Base-by-base conservation (phyloP, 2,113 vertebrate species). In the Hylia prasina region DNA sequence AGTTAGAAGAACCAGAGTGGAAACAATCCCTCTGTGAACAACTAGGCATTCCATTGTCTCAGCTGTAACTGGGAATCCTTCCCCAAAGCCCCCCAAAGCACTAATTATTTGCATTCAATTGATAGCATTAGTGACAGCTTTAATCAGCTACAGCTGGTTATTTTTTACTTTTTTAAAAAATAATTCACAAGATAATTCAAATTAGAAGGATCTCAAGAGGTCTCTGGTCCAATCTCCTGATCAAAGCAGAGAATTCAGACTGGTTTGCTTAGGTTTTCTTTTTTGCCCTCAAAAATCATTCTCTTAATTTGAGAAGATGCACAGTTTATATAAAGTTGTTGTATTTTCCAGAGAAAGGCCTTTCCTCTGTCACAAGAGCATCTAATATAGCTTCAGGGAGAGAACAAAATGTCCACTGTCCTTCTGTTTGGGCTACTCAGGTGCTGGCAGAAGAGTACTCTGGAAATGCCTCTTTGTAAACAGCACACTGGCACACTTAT, bases 401-500 rank as follows among this genome's bases (percentile, higher is more conserved):
- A 81, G 18, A 78, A 35, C 1, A 69, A 60, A 90, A 45, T 10
- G 0, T 22, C 21, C 23, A 14, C 11, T 56, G n/a, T 50, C 35
- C 28, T 69, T 87, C 50, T 75, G 13, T 47, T 60, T 27, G 45
- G 28, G 75, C 47, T 48, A 24, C n/a, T 79, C 28, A 19, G 40
- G 24, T 31, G 21, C 5, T 9, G 19, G 24, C 33, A 72, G 66
- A 72, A 78, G 63, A 33, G 9, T 37, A 20, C 28, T 45, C 28
- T 28, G 40, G 31, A 81, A 73, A 61, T 10, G 42, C 18, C 28
- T 48, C 50, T 2, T 0, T 44, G 40, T 45, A 73, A 72, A 68
- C 45, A 39, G 39, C 0, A 0, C 35, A 12, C 39, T 14, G 44
- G 35, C 39, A 89, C 15, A 7, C 22, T 63, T 64, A 24, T 4